Base-by-base conservation (phyloP, 2,113 vertebrate genomes). In the Tilapia sparmanii region DNA sequence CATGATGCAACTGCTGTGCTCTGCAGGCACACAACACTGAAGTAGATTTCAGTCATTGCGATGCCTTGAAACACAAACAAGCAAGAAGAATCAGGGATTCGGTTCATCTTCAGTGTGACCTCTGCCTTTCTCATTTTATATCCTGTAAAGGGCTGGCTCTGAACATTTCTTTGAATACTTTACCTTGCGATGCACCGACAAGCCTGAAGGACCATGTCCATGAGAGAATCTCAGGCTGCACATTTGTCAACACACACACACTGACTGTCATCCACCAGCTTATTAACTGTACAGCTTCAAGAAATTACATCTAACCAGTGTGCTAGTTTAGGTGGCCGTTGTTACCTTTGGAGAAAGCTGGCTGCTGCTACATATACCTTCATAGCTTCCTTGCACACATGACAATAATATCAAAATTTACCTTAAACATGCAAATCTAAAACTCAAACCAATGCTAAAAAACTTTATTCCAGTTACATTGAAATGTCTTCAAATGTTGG, bases 1-100 rank as follows among this genome's bases (percentile, higher is more conserved):
- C 83, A 40, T 92, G 93, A 92, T 61, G 92, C 93, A 92, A 91
- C 90, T 12, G 57, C 63, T 79, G 24, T 22, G 86, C 86, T 89
- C 76, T 78, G 40, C 80, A 61, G 42, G 33, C 53, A 19, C 61
- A 80, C 8, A 4, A 40, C 68, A 61, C 55, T 1, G 7, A 83
- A 53, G 15, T 4, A 15, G n/a, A 79, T 50, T 57, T 24, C 10
- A 80, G 42, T 26, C 66, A 45, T 53, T 10, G 52, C 54, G 22
- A 54, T 8, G 9, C 5, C 31, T 18, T 31, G 1, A 35, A 82
- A 42, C 83, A 66, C 19, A 45, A 42, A 38, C 16, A 68, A 59
- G 7, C 12, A 4, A 16, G 26, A 78, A 10, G 29, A 13, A 35
- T 53, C 13, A 54, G 2, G 4, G 7, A 11, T 42, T 59, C 11